A percentile compares a stretch with the other conserved stretches of the same genome.
phyloP scores from a whole-genome alignment of 2,888 invertebrate species.

The Choristoneura rosaceana region DNA sequence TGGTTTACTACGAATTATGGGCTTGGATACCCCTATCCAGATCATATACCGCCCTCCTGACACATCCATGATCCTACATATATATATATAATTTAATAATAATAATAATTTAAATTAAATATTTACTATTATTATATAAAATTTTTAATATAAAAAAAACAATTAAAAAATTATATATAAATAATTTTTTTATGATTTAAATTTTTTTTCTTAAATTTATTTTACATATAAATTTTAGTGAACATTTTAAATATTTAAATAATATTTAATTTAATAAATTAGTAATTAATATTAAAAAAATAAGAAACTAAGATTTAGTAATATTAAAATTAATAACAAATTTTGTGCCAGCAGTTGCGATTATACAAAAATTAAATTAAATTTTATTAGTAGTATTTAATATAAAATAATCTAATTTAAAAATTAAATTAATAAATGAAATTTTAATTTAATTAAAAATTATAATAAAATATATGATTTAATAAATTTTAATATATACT shows the following conservation, averaged over 20 bases:
- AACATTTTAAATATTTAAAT: too few species aligned
- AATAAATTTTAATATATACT: slow-evolving; percentile 83
- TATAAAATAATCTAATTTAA: slow-evolving; percentile 60
- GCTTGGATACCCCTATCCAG: too few species aligned
- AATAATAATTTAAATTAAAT: too few species aligned
- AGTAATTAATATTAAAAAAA: slow-evolving; percentile 85
- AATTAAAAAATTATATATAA: too few species aligned
- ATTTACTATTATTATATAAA: too few species aligned
- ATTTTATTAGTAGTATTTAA: slow-evolving; percentile 67
- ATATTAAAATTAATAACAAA: slow-evolving; percentile 85
- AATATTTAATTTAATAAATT: slow-evolving; percentile 74
- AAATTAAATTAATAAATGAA: slow-evolving; percentile 84
- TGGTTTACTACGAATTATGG: too few species aligned
- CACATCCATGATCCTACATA: too few species aligned
- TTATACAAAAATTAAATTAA: slow-evolving; percentile 86
- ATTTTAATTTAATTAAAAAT: slow-evolving; percentile 82
- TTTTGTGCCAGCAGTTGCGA: slow-evolving; percentile 90
- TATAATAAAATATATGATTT: slow-evolving; percentile 64
- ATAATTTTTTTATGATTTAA: too few species aligned
- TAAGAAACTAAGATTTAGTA: slow-evolving; percentile 87
- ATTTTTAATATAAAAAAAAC: neutral
- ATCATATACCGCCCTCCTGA: too few species aligned
- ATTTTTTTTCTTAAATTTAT: neutral
- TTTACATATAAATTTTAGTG: slow-evolving; percentile 48
- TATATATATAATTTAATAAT: too few species aligned